phyloP scores from a whole-genome alignment of 2,888 invertebrate genomes.

The Clistopyga incitator region DNA sequence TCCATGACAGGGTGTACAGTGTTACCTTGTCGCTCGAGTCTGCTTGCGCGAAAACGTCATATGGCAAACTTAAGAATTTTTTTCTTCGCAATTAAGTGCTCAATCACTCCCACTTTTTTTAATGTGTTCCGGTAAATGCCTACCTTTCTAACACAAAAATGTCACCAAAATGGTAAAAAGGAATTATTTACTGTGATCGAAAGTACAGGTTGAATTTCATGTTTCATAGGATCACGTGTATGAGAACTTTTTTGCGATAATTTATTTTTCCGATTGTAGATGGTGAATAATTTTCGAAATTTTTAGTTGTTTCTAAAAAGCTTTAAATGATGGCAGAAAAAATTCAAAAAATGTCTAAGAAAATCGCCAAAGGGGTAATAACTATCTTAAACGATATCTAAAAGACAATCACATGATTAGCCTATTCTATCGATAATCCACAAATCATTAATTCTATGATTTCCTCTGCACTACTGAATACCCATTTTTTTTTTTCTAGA shows the following conservation, averaged over 20 bases:
- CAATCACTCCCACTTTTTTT: background rate
- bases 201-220: background rate
- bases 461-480: background rate
- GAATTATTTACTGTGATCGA: background rate
- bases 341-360: too few species aligned
- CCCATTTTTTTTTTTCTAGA: background rate
- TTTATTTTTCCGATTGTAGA: too few species aligned
- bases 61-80: background rate
- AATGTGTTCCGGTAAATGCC: background rate
- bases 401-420: too few species aligned
- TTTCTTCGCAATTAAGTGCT: background rate
- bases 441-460: too few species aligned
- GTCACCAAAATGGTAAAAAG: background rate
- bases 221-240: background rate
- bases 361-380: too few species aligned
- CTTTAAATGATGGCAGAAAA: too few species aligned
- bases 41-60: background rate
- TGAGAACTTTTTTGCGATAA: background rate
- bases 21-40: background rate
- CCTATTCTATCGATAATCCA: too few species aligned
- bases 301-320: background rate
- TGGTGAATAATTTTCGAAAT: background rate
- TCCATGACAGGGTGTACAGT: slow-evolving; percentile 10
- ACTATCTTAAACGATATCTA: background rate
- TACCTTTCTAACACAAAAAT: background rate